Base-by-base conservation (phyloP, 2,797 vertebrate genomes). In the Astyanax mexicanus region DNA sequence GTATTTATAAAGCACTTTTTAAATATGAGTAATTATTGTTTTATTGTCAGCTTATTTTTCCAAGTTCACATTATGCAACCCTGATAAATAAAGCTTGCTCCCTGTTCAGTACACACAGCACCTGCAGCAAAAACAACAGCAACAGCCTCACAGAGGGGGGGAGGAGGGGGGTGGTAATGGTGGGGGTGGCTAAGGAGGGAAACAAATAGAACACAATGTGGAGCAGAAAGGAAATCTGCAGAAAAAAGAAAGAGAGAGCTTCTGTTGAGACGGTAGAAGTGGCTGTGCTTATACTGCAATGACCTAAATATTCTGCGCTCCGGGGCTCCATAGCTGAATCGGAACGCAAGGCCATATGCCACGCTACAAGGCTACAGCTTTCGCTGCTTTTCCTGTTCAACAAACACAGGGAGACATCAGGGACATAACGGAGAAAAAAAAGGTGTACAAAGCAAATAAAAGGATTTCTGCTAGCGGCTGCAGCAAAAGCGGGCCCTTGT, bases 261-360 rank as follows among this genome's bases (percentile, higher is more conserved):
- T 60, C 55, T 69, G 58, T 73, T 72, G 76, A 74, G 55, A 75
- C 73, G 68, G 72, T 57, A 49, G 61, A 78, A 83, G 78, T 69
- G 75, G 75, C 68, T 72, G 51, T 40, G 70, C 81, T 64, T 74
- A 75, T 79, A 75, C 72, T 25, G 55, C 37, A 35, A 73, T 80
- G 79, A 83, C 84, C 84, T 83, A 81, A 78, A 85, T 80, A 80
- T 80, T 75, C 37, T 42, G 11, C 11, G 66, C 75, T 69, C 25
- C 32, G 52, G 12, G 75, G 81, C 72, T 71, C 40, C 47, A 62
- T 19, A 62, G 65, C 42, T 9, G 3, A 69, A 54, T 72, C 19
- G 15, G 69, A 78, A 73, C 42, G 61, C 38, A 76, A 58, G 37
- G 69, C 64, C 62, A 77, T 76, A 80, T 73, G 77, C 61, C 47